Percentiles rank a stretch among this genome's conserved stretches.
phyloP scores from a whole-genome alignment of 2,888 invertebrate species.

The Drosophila quasianomalipes region DNA sequence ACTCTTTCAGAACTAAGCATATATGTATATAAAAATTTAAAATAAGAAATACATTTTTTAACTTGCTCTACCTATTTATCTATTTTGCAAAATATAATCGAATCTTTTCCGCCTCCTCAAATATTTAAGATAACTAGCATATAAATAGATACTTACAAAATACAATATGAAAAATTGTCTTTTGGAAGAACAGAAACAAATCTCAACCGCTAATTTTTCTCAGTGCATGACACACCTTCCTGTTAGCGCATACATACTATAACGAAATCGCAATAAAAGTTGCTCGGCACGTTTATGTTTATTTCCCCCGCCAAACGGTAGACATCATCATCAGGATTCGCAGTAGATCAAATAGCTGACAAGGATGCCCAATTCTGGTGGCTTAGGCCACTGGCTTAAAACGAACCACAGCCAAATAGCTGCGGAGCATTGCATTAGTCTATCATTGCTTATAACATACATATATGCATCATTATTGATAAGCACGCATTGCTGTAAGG shows the following conservation, averaged over 20 bases:
- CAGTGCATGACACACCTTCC: conserved; percentile 46
- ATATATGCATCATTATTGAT: conserved; percentile 42
- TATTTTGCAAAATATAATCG: neutral
- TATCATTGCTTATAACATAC: conserved; percentile 25
- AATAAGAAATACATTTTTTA: neutral
- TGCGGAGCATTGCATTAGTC: conserved; percentile 41
- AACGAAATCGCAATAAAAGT: conserved; percentile 63
- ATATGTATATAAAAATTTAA: neutral
- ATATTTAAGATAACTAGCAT: neutral
- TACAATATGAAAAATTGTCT: neutral
- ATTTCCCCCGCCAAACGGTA: conserved; percentile 36
- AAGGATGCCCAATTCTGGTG: conserved; percentile 41
- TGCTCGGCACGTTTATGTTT: conserved; percentile 66
- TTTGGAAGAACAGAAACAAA: neutral
- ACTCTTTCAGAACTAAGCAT: neutral
- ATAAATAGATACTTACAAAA: neutral
- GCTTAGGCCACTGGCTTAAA: conserved; percentile 16
- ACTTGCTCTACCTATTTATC: neutral
- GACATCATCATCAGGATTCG: conserved; percentile 46
- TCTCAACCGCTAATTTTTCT: neutral
- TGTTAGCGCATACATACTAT: conserved; percentile 5
- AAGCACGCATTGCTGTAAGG: conserved; percentile 19
- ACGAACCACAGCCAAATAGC: conserved; percentile 16
- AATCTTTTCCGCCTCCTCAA: neutral
- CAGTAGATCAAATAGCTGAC: conserved; percentile 72